These are phyloP conservation scores for Cheilosia grossa DNA, from an alignment of 2,888 invertebrate species.

Conservation along the genomic window DNA sequence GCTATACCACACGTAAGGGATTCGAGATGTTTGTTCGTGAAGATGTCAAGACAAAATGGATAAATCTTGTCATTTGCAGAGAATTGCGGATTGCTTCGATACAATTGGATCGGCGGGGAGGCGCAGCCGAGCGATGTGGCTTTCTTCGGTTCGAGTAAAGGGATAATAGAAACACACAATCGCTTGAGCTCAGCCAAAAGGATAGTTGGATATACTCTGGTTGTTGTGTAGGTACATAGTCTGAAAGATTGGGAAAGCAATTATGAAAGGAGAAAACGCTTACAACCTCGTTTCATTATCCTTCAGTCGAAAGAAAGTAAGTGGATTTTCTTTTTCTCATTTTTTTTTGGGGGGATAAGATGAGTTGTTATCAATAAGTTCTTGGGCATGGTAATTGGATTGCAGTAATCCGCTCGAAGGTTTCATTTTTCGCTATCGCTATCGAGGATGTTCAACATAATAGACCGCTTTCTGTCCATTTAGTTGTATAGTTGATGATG, in stretches of 20 bases:
- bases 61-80: constrained; percentile 74
- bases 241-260: constrained; percentile 48
- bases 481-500: too few relatives aligned
- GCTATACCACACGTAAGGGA: constrained; percentile 37
- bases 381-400: constrained; percentile 49
- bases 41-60: constrained; percentile 74
- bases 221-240: background rate
- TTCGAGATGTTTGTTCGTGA: constrained; percentile 70
- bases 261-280: constrained; percentile 65
- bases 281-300: constrained; percentile 58
- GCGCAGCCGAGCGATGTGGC: constrained; percentile 14
- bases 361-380: constrained; percentile 43
- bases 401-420: constrained; percentile 44
- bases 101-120: constrained; percentile 59
- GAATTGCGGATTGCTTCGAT: constrained; percentile 68
- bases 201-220: constrained; percentile 34
- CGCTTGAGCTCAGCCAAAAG: constrained; percentile 10
- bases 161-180: constrained; percentile 44
- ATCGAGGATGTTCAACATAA: too few relatives aligned
- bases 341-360: background rate
- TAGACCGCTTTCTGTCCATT: too few relatives aligned
- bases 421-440: background rate
- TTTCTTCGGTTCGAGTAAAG: constrained; percentile 28
- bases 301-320: constrained; percentile 12
- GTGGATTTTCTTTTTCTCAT: constrained; percentile 10